These are phyloP conservation scores for Pararge aegeria DNA, from an alignment of 1,140 invertebrate species.

Conservation along the genomic window DNA sequence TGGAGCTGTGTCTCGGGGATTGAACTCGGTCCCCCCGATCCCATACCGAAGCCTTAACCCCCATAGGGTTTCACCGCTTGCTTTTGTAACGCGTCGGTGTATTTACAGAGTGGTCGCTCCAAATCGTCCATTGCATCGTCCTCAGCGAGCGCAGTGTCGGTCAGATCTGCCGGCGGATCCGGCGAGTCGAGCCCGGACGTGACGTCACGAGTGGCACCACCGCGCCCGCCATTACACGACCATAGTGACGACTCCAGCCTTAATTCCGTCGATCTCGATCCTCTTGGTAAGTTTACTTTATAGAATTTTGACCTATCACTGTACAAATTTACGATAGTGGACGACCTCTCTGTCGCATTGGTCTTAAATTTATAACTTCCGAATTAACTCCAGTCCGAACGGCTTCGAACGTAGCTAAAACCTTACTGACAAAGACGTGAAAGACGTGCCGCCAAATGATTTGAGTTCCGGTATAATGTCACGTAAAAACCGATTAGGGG, in stretches of 20 bases:
- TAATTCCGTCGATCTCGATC: slow-evolving; percentile 82
- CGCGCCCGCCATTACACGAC: slow-evolving; percentile 77
- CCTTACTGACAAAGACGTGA: no score
- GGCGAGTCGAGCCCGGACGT: slow-evolving; percentile 80
- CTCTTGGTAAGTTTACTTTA: slow-evolving; percentile 61
- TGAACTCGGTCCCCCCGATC: no score
- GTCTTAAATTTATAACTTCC: no score
- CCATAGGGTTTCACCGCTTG: no score
- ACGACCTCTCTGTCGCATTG: no score
- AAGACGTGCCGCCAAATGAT: no score
- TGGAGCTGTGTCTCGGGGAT: no score
- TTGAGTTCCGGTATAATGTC: no score
- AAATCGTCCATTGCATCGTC: slow-evolving; percentile 81
- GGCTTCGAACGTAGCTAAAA: no score
- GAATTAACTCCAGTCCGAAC: no score
- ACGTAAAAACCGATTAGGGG: no score
- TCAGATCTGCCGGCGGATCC: slow-evolving; percentile 76
- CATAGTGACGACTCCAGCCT: slow-evolving; percentile 82
- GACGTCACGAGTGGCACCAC: slow-evolving; percentile 78
- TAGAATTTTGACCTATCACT: neutral
- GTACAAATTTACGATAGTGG: neutral
- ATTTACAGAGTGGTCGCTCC: slow-evolving; percentile 80
- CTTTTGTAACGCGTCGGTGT: neutral
- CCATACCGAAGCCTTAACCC: no score
- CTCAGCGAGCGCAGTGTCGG: slow-evolving; percentile 72